Conservation (phyloP, 2,113 vertebrate genomes). For the Pseudonaja textilis region DNA sequence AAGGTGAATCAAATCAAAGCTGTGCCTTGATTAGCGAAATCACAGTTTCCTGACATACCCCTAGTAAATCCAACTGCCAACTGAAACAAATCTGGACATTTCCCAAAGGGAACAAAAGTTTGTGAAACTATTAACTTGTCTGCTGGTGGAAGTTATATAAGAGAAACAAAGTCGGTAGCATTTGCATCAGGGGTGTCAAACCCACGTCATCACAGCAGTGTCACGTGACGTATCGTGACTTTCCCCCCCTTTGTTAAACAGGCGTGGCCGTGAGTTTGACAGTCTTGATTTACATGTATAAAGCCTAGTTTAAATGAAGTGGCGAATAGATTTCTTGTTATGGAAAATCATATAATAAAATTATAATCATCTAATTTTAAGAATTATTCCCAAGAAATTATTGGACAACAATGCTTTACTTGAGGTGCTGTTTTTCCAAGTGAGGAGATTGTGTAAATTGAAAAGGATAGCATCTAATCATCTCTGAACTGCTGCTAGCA, state of each 20-base stretch:
- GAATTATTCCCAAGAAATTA: background rate
- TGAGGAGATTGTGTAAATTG: background rate
- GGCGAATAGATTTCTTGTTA: background rate
- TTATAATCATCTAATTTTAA: background rate
- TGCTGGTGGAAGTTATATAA: background rate
- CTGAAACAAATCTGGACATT: background rate
- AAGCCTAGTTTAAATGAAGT: background rate
- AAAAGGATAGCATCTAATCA: background rate
- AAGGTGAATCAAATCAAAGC: background rate
- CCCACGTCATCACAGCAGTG: no score
- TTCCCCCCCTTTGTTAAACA: no score
- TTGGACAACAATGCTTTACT: background rate
- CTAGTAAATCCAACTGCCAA: background rate
- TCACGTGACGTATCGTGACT: no score
- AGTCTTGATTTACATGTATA: background rate
- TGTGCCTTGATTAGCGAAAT: background rate
- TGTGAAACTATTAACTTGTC: background rate
- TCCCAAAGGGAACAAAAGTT: background rate
- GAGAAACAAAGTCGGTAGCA: background rate
- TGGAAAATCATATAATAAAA: background rate
- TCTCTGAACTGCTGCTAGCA: background rate
- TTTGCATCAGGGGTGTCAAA: no score
- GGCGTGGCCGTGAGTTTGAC: no score
- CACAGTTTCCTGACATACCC: background rate
- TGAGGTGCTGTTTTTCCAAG: background rate